These are phyloP conservation scores for Pristionchus pacificus DNA, from an alignment of 1,140 invertebrate species.

Conservation along the genomic window DNA sequence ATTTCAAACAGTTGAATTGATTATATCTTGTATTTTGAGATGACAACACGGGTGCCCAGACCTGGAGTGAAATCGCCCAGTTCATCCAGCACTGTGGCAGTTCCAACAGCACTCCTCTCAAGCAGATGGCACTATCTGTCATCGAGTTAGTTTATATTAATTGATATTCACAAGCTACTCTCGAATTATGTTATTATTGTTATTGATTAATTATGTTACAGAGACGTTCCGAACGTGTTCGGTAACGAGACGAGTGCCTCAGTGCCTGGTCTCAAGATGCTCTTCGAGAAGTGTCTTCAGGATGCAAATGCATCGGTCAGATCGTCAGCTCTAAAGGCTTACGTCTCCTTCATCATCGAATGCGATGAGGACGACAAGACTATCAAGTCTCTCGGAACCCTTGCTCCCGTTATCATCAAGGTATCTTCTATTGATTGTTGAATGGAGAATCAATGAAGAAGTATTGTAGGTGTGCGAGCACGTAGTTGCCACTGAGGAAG, in stretches of 20 bases:
- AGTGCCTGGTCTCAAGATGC: slow-evolving; percentile 86
- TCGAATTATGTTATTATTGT: too few relatives aligned
- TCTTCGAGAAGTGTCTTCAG: slow-evolving; percentile 58
- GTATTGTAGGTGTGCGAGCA: slow-evolving; percentile 51
- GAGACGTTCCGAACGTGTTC: slow-evolving; percentile 89
- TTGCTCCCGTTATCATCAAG: slow-evolving; percentile 73
- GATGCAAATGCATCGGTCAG: slow-evolving; percentile 29
- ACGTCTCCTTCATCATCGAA: slow-evolving; percentile 78
- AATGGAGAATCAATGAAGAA: not conserved
- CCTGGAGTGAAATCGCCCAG: slow-evolving; percentile 92
- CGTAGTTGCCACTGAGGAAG: slow-evolving; percentile 63
- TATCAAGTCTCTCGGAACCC: slow-evolving; percentile 79
- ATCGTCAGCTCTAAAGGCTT: slow-evolving; percentile 63
- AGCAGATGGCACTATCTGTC: slow-evolving; percentile 87
- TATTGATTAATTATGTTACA: too few relatives aligned
- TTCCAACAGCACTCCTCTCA: slow-evolving; percentile 73
- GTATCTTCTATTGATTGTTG: too few relatives aligned
- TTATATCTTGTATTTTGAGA: slow-evolving; percentile 35
- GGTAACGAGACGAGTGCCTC: slow-evolving; percentile 88
- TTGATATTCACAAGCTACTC: slow-evolving; percentile 10
- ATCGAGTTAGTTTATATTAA: slow-evolving; percentile 71
- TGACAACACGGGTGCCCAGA: slow-evolving; percentile 91
- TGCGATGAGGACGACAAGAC: slow-evolving; percentile 84
- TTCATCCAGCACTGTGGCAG: slow-evolving; percentile 92
- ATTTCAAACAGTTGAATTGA: slow-evolving; percentile 3